phyloP scores from a whole-genome alignment of 2,113 vertebrate species.

The Erpornis zantholeuca region DNA sequence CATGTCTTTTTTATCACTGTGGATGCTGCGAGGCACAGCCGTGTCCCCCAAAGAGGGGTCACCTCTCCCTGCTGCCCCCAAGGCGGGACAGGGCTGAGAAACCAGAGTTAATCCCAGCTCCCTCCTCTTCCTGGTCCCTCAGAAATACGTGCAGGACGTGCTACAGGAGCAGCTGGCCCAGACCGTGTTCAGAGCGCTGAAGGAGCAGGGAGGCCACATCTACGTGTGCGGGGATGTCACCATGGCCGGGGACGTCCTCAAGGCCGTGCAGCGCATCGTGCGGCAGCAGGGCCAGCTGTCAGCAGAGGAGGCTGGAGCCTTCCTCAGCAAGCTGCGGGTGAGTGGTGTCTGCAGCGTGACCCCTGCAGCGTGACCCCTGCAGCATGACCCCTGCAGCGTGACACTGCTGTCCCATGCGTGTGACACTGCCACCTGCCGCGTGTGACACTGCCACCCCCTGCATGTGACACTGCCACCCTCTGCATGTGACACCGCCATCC shows the following conservation, averaged over 20 bases:
- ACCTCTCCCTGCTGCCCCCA: background rate
- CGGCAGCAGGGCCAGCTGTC: slow-evolving; percentile 87
- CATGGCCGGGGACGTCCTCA: slow-evolving; percentile 96
- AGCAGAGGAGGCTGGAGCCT: slow-evolving; percentile 87
- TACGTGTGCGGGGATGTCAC: slow-evolving; percentile 97
- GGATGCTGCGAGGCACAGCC: background rate
- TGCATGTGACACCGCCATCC: too few relatives aligned
- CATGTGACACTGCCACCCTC: too few relatives aligned
- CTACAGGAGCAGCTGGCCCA: slow-evolving; percentile 91
- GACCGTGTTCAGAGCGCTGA: slow-evolving; percentile 83
- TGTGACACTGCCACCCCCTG: too few relatives aligned
- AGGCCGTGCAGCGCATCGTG: slow-evolving; percentile 89
- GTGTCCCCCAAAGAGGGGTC: background rate
- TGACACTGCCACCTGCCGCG: too few relatives aligned
- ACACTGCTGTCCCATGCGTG: too few relatives aligned
- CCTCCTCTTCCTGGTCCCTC: background rate
- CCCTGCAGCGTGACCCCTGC: too few relatives aligned
- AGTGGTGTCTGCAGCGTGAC: background rate
- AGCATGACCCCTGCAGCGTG: background rate
- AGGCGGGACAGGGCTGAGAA: background rate
- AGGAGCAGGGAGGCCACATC: slow-evolving; percentile 91
- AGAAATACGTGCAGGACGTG: slow-evolving; percentile 98
- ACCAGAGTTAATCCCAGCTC: background rate
- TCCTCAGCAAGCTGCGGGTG: slow-evolving; percentile 94
- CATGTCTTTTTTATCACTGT: fast-evolving